A percentile compares a stretch with the other conserved stretches of the same genome.
phyloP scores from a whole-genome alignment of 1,140 invertebrate genomes.

The Bacillus rossius region DNA sequence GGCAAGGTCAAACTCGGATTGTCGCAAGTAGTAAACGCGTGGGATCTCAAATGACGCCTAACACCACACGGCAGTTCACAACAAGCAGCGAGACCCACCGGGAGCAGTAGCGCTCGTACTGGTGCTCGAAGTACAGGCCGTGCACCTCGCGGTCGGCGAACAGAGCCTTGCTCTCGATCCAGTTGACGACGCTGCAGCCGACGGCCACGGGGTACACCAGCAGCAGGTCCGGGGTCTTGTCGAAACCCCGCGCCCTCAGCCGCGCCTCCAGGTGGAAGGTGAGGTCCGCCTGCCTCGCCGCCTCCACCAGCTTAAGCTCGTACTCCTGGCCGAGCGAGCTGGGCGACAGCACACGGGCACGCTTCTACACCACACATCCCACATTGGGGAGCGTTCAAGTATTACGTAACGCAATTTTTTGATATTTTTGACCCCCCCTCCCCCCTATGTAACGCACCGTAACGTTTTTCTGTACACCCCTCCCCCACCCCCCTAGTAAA shows the following conservation, averaged over 20 bases:
- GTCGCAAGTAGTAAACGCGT: no score
- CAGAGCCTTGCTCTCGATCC: slow-evolving; percentile 95
- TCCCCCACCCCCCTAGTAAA: no score
- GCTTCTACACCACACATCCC: no score
- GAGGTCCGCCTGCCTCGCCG: slow-evolving; percentile 53
- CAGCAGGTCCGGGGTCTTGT: slow-evolving; percentile 94
- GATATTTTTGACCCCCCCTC: no score
- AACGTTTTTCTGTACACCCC: no score
- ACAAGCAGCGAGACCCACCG: slow-evolving; percentile 44
- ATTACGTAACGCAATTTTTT: no score
- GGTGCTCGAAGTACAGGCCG: slow-evolving; percentile 77
- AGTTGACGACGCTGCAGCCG: slow-evolving; percentile 82
- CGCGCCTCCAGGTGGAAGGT: slow-evolving; percentile 76
- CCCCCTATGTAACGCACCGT: no score
- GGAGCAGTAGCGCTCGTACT: slow-evolving; percentile 89
- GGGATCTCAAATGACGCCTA: no score
- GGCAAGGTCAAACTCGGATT: no score
- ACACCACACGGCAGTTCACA: no score
- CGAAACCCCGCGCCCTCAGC: slow-evolving; percentile 75
- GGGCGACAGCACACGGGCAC: no score
- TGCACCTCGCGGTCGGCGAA: slow-evolving; percentile 85
- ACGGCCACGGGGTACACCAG: slow-evolving; percentile 84
- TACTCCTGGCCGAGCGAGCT: slow-evolving; percentile 71
- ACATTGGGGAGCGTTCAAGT: no score
- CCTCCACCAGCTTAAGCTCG: slow-evolving; percentile 59